These are phyloP conservation scores for Drosophila gaucha DNA, from an alignment of 2,888 invertebrate species.

Conservation along the genomic window DNA sequence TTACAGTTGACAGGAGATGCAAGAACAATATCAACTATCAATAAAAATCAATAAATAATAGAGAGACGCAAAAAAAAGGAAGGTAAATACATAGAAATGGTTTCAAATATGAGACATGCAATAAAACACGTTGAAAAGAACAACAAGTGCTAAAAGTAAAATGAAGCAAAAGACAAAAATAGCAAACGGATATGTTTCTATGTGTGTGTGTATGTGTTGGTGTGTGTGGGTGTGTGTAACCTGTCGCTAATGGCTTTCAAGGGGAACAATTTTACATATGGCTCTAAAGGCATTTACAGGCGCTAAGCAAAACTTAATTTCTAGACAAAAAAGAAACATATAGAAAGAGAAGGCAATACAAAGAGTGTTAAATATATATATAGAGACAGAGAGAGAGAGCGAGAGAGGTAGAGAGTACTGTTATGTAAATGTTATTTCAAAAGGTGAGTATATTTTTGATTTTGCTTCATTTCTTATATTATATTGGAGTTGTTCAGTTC, in stretches of 20 bases:
- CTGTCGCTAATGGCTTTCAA: constrained; percentile 41
- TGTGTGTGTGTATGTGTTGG: constrained; percentile 8
- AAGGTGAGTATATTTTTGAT: constrained; percentile 19
- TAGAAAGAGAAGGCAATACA: constrained; percentile 11
- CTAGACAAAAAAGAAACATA: constrained; percentile 19
- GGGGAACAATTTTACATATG: constrained; percentile 16
- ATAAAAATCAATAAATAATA: constrained; percentile 3
- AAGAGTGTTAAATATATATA: constrained; percentile 1
- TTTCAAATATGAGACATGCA: constrained; percentile 50
- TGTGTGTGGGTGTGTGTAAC: constrained; percentile 1
- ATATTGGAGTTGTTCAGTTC: constrained; percentile 28
- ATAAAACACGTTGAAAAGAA: constrained; percentile 27
- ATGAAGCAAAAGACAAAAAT: constrained; percentile 71
- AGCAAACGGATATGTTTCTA: constrained; percentile 34
- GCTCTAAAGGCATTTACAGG: constrained; percentile 41
- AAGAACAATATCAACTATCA: constrained; percentile 30
- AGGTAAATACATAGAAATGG: constrained; percentile 5
- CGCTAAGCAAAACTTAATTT: constrained; percentile 26
- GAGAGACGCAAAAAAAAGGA: background rate
- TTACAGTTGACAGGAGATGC: constrained; percentile 42
- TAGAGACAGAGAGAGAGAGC: constrained; percentile 14
- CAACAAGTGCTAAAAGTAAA: constrained; percentile 47
- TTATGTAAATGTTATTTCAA: constrained; percentile 11
- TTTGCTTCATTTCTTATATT: constrained; percentile 16
- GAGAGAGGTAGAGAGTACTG: constrained; percentile 9